These are phyloP conservation scores for Ceratitis capitata DNA, from an alignment of 1,140 invertebrate species.

Conservation along the genomic window DNA sequence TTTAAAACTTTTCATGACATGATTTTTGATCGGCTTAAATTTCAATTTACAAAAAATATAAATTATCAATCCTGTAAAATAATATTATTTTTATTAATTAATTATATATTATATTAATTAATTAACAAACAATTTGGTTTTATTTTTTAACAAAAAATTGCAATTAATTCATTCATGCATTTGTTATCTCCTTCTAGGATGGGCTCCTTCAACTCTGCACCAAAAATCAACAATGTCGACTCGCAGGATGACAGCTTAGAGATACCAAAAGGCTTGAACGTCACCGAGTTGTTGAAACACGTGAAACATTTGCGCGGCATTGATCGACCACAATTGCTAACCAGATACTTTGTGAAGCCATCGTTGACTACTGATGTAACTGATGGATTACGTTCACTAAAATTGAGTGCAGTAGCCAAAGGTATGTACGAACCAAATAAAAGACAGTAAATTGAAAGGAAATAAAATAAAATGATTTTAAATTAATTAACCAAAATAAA, in stretches of 20 bases:
- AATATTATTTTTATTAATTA: too few relatives aligned
- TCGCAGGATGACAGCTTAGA: slow-evolving; percentile 72
- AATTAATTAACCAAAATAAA: too few relatives aligned
- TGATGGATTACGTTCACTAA: slow-evolving; percentile 64
- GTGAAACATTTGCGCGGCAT: slow-evolving; percentile 65
- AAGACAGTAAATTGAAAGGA: too few relatives aligned
- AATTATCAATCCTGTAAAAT: too few relatives aligned
- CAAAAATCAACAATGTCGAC: slow-evolving; percentile 74
- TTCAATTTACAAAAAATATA: too few relatives aligned
- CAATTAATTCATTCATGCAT: background rate
- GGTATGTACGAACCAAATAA: slow-evolving; percentile 51
- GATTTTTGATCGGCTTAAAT: too few relatives aligned
- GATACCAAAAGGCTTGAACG: slow-evolving; percentile 67
- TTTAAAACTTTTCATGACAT: too few relatives aligned
- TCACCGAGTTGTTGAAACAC: slow-evolving; percentile 68
- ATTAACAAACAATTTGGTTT: too few relatives aligned
- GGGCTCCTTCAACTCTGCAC: slow-evolving; percentile 78
- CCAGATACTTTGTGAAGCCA: slow-evolving; percentile 56
- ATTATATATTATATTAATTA: too few relatives aligned
- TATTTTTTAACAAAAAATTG: too few relatives aligned
- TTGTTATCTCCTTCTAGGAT: slow-evolving; percentile 68
- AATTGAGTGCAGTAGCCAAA: slow-evolving; percentile 66
- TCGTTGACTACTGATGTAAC: slow-evolving; percentile 51
- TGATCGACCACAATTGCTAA: slow-evolving; percentile 54
- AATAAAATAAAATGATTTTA: too few relatives aligned